phyloP scores from a whole-genome alignment of 2,888 invertebrate species.

The Drosophila anomelani region DNA sequence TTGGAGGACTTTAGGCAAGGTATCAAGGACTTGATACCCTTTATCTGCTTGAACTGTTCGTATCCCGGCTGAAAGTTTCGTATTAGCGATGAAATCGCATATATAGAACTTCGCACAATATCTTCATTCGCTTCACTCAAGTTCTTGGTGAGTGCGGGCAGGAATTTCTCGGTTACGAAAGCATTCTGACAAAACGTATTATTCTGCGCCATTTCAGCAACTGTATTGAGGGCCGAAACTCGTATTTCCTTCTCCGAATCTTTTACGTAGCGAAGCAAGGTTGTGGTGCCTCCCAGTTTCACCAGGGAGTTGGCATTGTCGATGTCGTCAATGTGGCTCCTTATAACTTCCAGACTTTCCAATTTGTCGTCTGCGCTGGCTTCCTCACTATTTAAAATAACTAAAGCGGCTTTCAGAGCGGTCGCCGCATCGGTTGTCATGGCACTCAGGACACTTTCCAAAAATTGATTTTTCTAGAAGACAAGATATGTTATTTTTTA shows the following conservation, averaged over 20 bases:
- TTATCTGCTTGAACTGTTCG: slow-evolving; percentile 51
- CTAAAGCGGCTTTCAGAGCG: slow-evolving; percentile 57
- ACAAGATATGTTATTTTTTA: neutral
- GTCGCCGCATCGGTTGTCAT: slow-evolving; percentile 51
- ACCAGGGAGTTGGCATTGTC: slow-evolving; percentile 66
- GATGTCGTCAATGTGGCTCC: slow-evolving; percentile 66
- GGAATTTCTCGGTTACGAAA: slow-evolving; percentile 88
- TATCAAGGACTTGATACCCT: slow-evolving; percentile 51
- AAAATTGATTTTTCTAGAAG: slow-evolving; percentile 44
- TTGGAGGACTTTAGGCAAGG: slow-evolving; percentile 52
- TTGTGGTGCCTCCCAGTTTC: slow-evolving; percentile 56
- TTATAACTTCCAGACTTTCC: slow-evolving; percentile 50
- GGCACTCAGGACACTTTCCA: slow-evolving; percentile 55
- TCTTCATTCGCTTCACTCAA: slow-evolving; percentile 52
- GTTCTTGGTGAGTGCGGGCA: slow-evolving; percentile 86
- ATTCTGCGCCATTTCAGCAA: slow-evolving; percentile 94
- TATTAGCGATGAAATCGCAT: slow-evolving; percentile 64
- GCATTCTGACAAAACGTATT: slow-evolving; percentile 92
- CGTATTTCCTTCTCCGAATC: slow-evolving; percentile 86
- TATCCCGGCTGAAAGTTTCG: slow-evolving; percentile 65
- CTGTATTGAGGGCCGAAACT: slow-evolving; percentile 88
- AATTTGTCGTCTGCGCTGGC: slow-evolving; percentile 50
- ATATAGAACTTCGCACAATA: slow-evolving; percentile 61
- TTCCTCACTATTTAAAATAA: slow-evolving; percentile 34
- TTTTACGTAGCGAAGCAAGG: slow-evolving; percentile 41